Conservation (phyloP, 2,888 invertebrate genomes). For the Leptopterna dolabrata region DNA sequence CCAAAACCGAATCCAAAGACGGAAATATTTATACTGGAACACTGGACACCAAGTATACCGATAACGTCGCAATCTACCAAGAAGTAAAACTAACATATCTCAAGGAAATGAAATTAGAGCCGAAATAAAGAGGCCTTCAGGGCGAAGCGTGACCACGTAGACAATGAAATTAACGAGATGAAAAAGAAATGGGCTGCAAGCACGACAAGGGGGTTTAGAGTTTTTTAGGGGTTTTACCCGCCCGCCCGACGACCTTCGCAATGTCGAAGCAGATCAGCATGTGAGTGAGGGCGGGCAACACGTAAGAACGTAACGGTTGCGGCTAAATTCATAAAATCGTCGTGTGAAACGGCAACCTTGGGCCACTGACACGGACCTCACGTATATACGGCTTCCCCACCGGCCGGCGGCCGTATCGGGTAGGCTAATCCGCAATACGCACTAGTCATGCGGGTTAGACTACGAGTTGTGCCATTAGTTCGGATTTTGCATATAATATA, state of each 20-base stretch:
- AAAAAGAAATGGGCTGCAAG: neutral
- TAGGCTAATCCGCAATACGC: neutral
- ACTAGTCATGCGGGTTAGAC: neutral
- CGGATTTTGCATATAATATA: too few relatives aligned
- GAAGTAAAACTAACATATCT: too few relatives aligned
- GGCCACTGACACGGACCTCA: neutral
- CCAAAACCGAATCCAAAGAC: too few relatives aligned
- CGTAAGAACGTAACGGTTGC: neutral
- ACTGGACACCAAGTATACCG: too few relatives aligned
- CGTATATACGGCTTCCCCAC: neutral
- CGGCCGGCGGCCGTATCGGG: neutral
- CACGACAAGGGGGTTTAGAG: conserved; percentile 2
- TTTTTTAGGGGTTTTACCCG: neutral
- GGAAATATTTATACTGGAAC: too few relatives aligned
- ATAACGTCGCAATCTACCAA: too few relatives aligned
- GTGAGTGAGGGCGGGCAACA: neutral
- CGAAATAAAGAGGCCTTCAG: neutral
- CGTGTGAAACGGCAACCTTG: neutral
- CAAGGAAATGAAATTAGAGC: neutral
- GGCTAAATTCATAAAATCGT: neutral
- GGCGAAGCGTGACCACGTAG: neutral
- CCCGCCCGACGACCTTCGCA: neutral
- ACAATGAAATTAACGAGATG: neutral
- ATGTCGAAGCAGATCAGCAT: neutral
- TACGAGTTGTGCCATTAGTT: neutral